phyloP scores from a whole-genome alignment of 2,888 invertebrate species.

The Aphodius sticticus region DNA sequence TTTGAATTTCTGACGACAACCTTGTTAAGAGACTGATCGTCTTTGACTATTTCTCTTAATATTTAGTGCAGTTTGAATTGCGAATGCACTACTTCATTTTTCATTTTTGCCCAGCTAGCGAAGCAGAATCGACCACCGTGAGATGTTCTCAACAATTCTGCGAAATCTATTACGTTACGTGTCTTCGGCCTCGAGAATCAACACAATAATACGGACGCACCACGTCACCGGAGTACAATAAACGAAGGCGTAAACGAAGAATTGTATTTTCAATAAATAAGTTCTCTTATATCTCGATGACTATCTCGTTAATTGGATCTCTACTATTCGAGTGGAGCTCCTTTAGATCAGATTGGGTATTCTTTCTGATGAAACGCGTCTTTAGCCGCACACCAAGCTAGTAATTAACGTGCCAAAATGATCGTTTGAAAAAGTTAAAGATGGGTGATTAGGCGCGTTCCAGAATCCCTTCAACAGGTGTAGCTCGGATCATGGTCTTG shows the following conservation, averaged over 20 bases:
- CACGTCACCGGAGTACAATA: not conserved
- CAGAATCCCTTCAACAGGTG: too few species aligned
- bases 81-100: too few species aligned
- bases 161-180: not conserved
- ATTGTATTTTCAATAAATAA: not conserved
- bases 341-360: not conserved
- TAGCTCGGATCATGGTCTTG: too few species aligned
- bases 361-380: not conserved
- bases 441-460: too few species aligned
- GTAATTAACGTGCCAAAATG: not conserved
- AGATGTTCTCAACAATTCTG: not conserved
- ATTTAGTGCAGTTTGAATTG: too few species aligned
- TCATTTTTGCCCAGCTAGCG: too few species aligned
- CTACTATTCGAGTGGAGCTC: not conserved
- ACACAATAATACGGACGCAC: not conserved
- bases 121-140: too few species aligned
- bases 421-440: not conserved
- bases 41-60: too few species aligned
- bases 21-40: too few species aligned
- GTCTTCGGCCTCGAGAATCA: not conserved
- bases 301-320: not conserved
- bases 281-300: not conserved
- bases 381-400: not conserved
- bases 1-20: too few species aligned
- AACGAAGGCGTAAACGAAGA: not conserved